phyloP scores from a whole-genome alignment of 2,113 vertebrate species.

The Micronycteris hirsuta region DNA sequence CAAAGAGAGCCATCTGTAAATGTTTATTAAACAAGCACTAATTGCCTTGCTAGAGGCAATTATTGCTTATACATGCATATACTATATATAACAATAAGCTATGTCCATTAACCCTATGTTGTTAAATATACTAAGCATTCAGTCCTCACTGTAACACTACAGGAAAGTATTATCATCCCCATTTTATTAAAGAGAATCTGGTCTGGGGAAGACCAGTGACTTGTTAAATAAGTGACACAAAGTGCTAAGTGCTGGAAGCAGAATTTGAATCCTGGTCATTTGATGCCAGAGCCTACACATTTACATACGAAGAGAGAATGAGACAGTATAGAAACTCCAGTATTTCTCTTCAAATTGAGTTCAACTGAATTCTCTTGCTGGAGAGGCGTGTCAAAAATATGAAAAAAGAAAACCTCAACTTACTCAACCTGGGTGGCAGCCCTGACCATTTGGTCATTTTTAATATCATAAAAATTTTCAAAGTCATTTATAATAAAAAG shows the following conservation, averaged over 20 bases:
- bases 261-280: neutral
- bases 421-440: neutral
- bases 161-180: neutral
- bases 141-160: neutral
- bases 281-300: neutral
- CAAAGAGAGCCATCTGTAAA: neutral
- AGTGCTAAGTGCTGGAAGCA: neutral
- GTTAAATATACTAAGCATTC: neutral
- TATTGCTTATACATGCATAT: neutral
- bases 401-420: neutral
- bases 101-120: neutral
- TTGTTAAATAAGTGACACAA: neutral
- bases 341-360: neutral
- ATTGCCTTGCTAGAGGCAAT: slow-evolving; percentile 19
- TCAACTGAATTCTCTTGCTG: neutral
- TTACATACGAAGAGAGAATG: neutral
- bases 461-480: slow-evolving; percentile 13
- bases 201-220: neutral
- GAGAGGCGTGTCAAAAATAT: neutral
- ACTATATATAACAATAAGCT: neutral
- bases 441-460: neutral
- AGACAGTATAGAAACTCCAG: neutral
- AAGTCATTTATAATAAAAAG: slow-evolving; percentile 17
- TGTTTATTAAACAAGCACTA: slow-evolving; percentile 23
- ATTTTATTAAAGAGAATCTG: neutral